A percentile compares a stretch with the other conserved stretches of the same genome.
Conservation (phyloP, 2,888 invertebrate species). For the Nezara viridula region DNA sequence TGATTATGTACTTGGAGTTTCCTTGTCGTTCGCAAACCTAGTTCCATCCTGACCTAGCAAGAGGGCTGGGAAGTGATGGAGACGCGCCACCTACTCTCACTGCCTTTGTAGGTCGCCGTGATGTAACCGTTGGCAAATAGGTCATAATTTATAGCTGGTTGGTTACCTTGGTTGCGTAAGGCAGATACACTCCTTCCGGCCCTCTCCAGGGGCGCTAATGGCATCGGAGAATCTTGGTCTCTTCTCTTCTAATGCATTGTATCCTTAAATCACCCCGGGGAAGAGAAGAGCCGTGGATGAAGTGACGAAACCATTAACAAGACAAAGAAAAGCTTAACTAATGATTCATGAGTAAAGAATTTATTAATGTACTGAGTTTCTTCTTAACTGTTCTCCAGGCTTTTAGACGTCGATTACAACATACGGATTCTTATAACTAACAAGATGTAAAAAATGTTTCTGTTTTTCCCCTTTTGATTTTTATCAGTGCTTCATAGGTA, state of each 20-base stretch:
- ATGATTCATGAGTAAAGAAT: background rate
- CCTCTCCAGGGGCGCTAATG: no score
- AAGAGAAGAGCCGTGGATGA: background rate
- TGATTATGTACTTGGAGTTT: no score
- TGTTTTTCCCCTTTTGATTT: no score
- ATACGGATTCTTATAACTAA: no score
- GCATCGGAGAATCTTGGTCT: background rate
- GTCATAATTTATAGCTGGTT: background rate
- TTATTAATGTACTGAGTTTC: background rate
- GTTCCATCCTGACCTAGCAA: background rate
- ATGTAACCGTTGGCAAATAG: background rate
- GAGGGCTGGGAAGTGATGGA: background rate
- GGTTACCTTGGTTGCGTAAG: background rate
- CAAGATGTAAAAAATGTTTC: no score
- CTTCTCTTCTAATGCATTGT: background rate
- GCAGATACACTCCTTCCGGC: background rate
- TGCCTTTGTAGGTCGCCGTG: background rate
- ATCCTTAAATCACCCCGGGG: background rate
- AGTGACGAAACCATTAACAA: background rate
- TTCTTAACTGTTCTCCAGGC: background rate
- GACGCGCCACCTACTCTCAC: background rate
- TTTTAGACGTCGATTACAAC: no score
- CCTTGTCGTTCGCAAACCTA: background rate
- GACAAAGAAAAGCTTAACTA: background rate
- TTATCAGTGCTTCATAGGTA: no score